Conservation (phyloP, 2,888 invertebrate genomes). For the Periphyllus acericola region DNA sequence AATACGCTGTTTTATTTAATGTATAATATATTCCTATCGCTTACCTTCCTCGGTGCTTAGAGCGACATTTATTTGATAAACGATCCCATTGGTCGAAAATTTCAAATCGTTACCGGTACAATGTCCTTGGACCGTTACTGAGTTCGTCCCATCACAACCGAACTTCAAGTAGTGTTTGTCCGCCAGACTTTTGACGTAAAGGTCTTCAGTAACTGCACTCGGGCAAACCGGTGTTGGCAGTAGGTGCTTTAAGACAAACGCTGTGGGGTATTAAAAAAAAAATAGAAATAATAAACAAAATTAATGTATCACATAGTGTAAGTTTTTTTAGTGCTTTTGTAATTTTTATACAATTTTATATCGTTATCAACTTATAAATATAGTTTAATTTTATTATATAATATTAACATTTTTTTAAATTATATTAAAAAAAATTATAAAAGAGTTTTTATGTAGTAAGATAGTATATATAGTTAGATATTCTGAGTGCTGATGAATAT, state of each 20-base stretch:
- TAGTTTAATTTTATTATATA: neutral
- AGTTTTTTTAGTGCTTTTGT: neutral
- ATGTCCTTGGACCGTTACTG: slow-evolving; percentile 67
- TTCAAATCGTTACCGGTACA: slow-evolving; percentile 67
- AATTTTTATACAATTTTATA: neutral
- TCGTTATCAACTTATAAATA: neutral
- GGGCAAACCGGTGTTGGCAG: slow-evolving; percentile 69
- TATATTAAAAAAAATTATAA: no score
- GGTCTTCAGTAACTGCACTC: slow-evolving; percentile 68
- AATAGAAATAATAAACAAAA: neutral
- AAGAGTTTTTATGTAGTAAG: no score
- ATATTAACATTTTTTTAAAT: neutral
- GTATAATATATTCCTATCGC: neutral
- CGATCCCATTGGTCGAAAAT: slow-evolving; percentile 69
- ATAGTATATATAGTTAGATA: no score
- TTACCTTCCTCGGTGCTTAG: slow-evolving; percentile 69
- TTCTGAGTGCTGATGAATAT: no score
- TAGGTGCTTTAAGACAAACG: slow-evolving; percentile 69
- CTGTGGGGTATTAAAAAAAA: slow-evolving; percentile 65
- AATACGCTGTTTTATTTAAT: no score
- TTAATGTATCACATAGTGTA: no score
- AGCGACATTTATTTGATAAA: slow-evolving; percentile 69
- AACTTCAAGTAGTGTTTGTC: slow-evolving; percentile 67
- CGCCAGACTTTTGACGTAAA: slow-evolving; percentile 67
- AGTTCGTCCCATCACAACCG: slow-evolving; percentile 68